Base-by-base conservation (phyloP, 2,113 vertebrate genomes). In the Heterotis niloticus region DNA sequence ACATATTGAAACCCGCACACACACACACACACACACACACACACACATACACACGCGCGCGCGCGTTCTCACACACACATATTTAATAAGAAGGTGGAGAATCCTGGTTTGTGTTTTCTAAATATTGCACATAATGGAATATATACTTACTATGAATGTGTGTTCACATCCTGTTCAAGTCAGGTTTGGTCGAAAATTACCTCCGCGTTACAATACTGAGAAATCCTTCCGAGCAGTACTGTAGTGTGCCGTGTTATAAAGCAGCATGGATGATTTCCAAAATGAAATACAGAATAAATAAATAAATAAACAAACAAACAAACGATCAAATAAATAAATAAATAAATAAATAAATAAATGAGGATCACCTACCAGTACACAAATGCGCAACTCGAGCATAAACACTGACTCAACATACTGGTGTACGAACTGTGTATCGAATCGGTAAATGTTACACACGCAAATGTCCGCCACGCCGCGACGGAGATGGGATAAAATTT, bases 301-400 rank as follows among this genome's bases (percentile, higher is more conserved):
- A n/a, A n/a, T n/a, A n/a, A n/a, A n/a, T n/a, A n/a, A n/a, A n/a
- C n/a, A n/a, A n/a, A n/a, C n/a, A n/a, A n/a, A n/a, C n/a, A n/a
- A n/a, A n/a, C n/a, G n/a, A n/a, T n/a, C n/a, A n/a, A n/a, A n/a
- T n/a, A n/a, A n/a, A n/a, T n/a, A n/a, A n/a, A n/a, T n/a, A n/a
- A n/a, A n/a, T n/a, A n/a, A n/a, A n/a, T n/a, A n/a, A n/a, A n/a
- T n/a, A n/a, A n/a, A 23, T 44, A 26, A 74, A 29, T 51, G 54
- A 74, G 14, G 24, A 44, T 16, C 17, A 7, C 17, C 26, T 28
- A 56, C 24, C 86, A 87, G 79, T 82, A 87, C 12, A 83, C 80
- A 86, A 82, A 78, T 80, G 52, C n/a, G 84, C 66, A 77, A 78
- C 76, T 56, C 18, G 29, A 78, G 24, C 64, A 68, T 24, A 54